Percentiles rank a stretch among this genome's conserved stretches.
These are phyloP conservation scores for Metalampra italica DNA, from an alignment of 2,888 invertebrate species.

Conservation along the genomic window DNA sequence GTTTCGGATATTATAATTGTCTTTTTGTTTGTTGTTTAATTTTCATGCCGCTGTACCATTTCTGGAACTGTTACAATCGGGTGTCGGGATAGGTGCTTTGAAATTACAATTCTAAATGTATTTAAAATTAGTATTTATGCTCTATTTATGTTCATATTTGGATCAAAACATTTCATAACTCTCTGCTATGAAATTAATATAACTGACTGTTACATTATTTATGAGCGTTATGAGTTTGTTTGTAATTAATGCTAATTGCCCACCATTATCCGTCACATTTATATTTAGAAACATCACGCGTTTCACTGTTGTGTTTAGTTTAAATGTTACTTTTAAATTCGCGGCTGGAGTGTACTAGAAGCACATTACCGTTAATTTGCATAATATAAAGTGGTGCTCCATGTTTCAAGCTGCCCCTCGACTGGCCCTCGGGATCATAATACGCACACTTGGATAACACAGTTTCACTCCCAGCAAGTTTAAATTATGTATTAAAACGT, in stretches of 20 bases:
- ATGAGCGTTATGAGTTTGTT: background rate
- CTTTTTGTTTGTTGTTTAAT: no score
- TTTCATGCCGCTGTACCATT: no score
- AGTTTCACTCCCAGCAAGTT: constrained; percentile 13
- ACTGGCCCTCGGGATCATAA: constrained; percentile 17
- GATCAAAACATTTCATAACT: no score
- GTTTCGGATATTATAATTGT: no score
- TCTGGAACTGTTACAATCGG: no score
- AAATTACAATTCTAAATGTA: no score
- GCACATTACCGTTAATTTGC: constrained; percentile 36
- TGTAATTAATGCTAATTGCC: constrained; percentile 4
- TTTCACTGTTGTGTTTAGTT: background rate
- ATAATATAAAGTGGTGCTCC: constrained; percentile 32
- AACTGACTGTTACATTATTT: no score
- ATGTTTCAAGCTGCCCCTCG: constrained; percentile 20
- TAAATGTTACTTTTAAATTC: constrained; percentile 10
- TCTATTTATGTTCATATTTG: no score
- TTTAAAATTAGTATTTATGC: no score
- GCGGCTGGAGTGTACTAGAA: constrained; percentile 13
- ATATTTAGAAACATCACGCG: constrained; percentile 12
- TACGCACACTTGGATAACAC: constrained; percentile 6
- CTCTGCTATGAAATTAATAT: no score
- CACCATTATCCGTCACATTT: constrained; percentile 15
- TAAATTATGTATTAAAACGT: constrained; percentile 16
- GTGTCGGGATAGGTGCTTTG: no score